A percentile compares a stretch with the other conserved stretches of the same genome.
Evolutionary conservation across 2,888 invertebrate species (phyloP).

Genomic region (Imbricaverruca yamaguchii): DNA sequence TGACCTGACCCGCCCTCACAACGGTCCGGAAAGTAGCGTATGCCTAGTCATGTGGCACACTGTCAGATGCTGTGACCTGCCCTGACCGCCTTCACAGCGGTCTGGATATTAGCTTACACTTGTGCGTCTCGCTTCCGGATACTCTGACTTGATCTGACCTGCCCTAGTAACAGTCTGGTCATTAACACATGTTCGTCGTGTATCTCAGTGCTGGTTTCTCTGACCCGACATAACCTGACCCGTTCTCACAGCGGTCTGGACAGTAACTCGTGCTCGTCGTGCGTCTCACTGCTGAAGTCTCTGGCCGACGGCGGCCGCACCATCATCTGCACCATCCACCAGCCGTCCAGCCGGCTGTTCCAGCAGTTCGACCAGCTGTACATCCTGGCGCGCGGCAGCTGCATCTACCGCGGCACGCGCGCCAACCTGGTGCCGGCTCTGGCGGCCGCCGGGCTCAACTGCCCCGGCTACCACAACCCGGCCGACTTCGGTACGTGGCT

Average conservation of each 20-base stretch:
- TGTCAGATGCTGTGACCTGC: too few relatives aligned
- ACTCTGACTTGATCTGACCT: too few relatives aligned
- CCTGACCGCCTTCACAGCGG: slow-evolving; percentile 54
- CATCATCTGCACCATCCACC: slow-evolving; percentile 82
- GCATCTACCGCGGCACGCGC: slow-evolving; percentile 87
- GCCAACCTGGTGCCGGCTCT: slow-evolving; percentile 77
- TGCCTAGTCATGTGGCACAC: slow-evolving; percentile 87
- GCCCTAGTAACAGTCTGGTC: too few relatives aligned
- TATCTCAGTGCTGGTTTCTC: too few relatives aligned
- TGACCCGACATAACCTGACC: background rate
- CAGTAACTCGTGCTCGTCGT: slow-evolving; percentile 91
- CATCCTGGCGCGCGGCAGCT: slow-evolving; percentile 69
- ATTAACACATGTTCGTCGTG: too few relatives aligned
- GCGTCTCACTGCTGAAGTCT: slow-evolving; percentile 74
- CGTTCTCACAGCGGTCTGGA: slow-evolving; percentile 67
- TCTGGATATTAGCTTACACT: too few relatives aligned
- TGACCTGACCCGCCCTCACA: slow-evolving; percentile 45
- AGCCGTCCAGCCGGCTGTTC: slow-evolving; percentile 77
- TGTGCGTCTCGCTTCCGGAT: too few relatives aligned
- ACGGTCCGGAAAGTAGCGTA: slow-evolving; percentile 89
- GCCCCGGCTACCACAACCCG: slow-evolving; percentile 94
- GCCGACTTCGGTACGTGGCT: slow-evolving; percentile 65
- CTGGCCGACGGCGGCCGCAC: slow-evolving; percentile 76
- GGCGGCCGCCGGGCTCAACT: slow-evolving; percentile 68
- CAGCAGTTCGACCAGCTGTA: slow-evolving; percentile 85